Base-by-base conservation (phyloP, 2,797 vertebrate genomes). In the Sitta carolinensis region DNA sequence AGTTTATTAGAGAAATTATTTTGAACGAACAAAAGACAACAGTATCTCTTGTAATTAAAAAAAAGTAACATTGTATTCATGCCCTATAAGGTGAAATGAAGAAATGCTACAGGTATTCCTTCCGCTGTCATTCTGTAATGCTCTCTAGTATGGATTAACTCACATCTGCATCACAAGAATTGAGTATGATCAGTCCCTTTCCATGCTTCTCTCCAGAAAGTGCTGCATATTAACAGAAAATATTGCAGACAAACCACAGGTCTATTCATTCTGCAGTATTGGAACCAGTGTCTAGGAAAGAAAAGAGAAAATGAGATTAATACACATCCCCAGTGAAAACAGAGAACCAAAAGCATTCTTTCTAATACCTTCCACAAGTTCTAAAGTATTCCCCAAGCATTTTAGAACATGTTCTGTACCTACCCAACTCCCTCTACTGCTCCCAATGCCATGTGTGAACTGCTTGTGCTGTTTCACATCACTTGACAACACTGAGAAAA, bases 1-100 rank as follows among this genome's bases (percentile, higher is more conserved):
- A 98, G 96, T 99, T 99, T 99, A 99, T 99, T 99, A 98, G 98
- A 98, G 97, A 97, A 96, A 93, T 93, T 87, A 96, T 84, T 95
- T 82, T 80, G 67, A 96, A 95, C 96, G 97, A 95, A 96, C 38
- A 96, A 96, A 89, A 94, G 95, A 94, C 96, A 97, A 97, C 93
- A 93, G 86, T 67, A 92, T 97, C 76, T 95, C 91, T 93, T 96
- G 77, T 76, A 90, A 64, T 48, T 23, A 47, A 84, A 91, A 83
- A 96, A 97, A 16, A 75, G 87, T 94, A 95, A 93, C 84, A 77
- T 95, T 86, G 84, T 96, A 94, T 93, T 97, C 96, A 94, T 97
- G 97, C 95, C 96, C 95, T 94, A 59, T 80, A 88, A 94, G 48
- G 85, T 97, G 73, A 96, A 95, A 85, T 43, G 90, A 96, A 95